Base-by-base conservation (phyloP, 2,888 invertebrate genomes). In the Trachelus tabidus region DNA sequence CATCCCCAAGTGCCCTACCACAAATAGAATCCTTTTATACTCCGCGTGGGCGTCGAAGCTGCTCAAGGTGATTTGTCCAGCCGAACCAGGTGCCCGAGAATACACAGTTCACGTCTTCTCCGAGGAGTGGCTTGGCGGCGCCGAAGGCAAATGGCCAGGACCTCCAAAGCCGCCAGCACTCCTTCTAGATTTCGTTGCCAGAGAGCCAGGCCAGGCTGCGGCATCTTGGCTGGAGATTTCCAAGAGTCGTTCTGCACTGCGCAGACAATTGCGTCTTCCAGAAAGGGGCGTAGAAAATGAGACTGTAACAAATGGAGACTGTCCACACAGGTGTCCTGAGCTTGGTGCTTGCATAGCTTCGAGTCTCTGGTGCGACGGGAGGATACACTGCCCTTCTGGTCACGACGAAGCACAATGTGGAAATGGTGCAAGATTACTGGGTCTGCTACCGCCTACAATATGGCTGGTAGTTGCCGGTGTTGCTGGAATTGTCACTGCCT, bases 21-120 rank as follows among this genome's bases (percentile, higher is more conserved):
- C 94, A 85, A 97, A 97, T 91, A 93, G 97, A 68, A 93, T 98
- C 79, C 94, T 97, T 82, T 94, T 97, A 73, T 97, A 97, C 91
- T 95, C 96, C 23, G 96, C 97, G 73, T 93, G 94, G 85, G 95
- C 96, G 9, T 92, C 94, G 1, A 93, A 86, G 77, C 84, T 91
- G 0, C 78, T 89, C n/a, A 91, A 90, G 75, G 96, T 95, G 15
- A 94, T 97, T 68, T 97, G 97, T 87, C 97, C 97, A 0, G 94
- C 94, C 0, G 94, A 94, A 84, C 95, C 94, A 9, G 95, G 94
- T 31, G 93, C 94, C 11, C 92, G 94, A 40, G 94, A 94, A 69
- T 94, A 94, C 81, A 94, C 95, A 1, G 94, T 97, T 81, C 96
- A 96, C 85, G 94, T 96, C 81, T 96, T 96, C 92, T 95, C 96